Evolutionary conservation across 2,888 invertebrate genomes (phyloP).

Genomic region (Sclerodermus sp.): DNA sequence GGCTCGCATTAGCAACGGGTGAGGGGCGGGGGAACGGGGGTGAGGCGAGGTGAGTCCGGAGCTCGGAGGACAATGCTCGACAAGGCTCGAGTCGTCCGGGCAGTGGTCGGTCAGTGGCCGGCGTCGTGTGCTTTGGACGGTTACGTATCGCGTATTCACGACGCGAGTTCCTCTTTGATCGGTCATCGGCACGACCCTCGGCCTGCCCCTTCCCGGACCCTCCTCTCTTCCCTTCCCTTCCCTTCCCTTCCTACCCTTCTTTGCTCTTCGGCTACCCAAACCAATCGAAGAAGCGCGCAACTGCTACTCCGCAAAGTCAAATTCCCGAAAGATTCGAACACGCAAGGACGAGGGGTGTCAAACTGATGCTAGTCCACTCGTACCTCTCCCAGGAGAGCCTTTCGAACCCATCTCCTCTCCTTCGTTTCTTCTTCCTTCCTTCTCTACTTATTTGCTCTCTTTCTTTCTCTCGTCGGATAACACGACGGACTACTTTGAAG

Average conservation of each 20-base stretch:
- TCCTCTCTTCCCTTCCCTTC: background rate
- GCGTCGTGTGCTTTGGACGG: constrained; percentile 41
- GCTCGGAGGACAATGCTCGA: constrained; percentile 41
- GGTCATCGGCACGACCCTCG: constrained; percentile 55
- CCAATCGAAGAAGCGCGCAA: too few relatives aligned
- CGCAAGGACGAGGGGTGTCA: too few relatives aligned
- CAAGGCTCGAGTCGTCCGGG: constrained; percentile 19
- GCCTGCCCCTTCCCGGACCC: constrained; percentile 11
- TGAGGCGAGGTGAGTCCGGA: too few relatives aligned
- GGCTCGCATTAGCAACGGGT: constrained; percentile 8
- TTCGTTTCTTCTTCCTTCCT: background rate
- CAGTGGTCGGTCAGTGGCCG: constrained; percentile 47
- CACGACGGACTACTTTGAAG: background rate
- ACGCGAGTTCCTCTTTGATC: constrained; percentile 50
- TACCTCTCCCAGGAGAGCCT: too few relatives aligned
- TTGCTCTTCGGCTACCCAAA: too few relatives aligned
- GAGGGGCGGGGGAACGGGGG: too few relatives aligned
- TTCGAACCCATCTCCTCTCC: background rate
- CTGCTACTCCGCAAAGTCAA: too few relatives aligned
- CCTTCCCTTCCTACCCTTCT: background rate
- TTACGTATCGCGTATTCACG: constrained; percentile 54
- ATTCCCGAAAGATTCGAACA: too few relatives aligned
- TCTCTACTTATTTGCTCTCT: too few relatives aligned
- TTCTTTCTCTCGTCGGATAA: background rate
- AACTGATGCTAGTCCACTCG: too few relatives aligned